Evolutionary conservation across 1,140 invertebrate species (phyloP).

Genomic region (Eriocheir sinensis): DNA sequence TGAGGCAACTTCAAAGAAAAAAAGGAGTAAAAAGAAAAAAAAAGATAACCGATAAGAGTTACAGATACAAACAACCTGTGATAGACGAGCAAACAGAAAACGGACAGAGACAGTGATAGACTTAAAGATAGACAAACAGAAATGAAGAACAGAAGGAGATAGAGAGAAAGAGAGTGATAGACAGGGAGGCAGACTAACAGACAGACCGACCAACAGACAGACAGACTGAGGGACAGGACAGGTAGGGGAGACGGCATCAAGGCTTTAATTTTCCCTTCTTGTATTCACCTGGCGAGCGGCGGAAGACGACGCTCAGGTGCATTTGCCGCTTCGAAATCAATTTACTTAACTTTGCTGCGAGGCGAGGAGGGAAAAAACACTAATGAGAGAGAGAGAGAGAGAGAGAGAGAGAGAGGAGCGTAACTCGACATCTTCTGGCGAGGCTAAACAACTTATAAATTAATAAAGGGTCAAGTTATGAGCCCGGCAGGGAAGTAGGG

Average conservation of each 20-base stretch:
- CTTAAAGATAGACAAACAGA: too few relatives aligned
- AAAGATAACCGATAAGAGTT: neutral
- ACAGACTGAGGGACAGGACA: too few relatives aligned
- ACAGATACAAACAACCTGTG: too few relatives aligned
- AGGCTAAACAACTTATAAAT: conserved; percentile 26
- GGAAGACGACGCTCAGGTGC: neutral
- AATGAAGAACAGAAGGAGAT: too few relatives aligned
- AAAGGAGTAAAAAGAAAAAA: neutral
- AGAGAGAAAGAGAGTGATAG: too few relatives aligned
- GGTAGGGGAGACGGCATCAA: neutral
- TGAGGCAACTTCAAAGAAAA: neutral
- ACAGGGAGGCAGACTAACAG: too few relatives aligned
- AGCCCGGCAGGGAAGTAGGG: neutral
- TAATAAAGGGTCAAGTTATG: neutral
- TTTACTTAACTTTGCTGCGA: neutral
- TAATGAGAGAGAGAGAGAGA: conserved; percentile 24
- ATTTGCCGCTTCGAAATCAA: conserved; percentile 16
- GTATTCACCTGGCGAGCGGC: neutral
- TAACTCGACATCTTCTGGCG: conserved; percentile 1
- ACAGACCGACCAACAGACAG: too few relatives aligned
- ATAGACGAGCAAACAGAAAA: too few relatives aligned
- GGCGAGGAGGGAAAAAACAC: neutral
- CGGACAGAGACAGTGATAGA: too few relatives aligned
- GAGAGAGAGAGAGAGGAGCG: neutral
- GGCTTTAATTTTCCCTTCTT: neutral